Evolutionary conservation across 2,888 invertebrate species (phyloP).

Genomic region (Stenoptilia bipunctidactyla): DNA sequence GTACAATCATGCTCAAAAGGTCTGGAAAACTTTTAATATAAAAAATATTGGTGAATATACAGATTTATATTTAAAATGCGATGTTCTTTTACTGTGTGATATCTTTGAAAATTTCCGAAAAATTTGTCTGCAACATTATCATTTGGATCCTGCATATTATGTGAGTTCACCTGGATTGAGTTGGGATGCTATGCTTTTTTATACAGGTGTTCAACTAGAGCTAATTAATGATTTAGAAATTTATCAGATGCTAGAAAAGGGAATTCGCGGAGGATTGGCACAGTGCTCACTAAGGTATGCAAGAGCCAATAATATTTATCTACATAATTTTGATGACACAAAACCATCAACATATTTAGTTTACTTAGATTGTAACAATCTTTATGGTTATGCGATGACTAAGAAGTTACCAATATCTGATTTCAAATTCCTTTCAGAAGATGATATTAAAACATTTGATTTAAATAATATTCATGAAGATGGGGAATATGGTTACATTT

Average conservation of each 20-base stretch:
- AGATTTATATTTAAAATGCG: neutral
- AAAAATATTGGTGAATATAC: conserved; percentile 9
- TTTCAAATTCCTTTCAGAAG: conserved; percentile 8
- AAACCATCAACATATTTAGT: conserved; percentile 15
- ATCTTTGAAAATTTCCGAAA: too few species aligned
- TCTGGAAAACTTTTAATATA: conserved; percentile 10
- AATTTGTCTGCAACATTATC: too few species aligned
- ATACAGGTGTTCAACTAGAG: conserved; percentile 2
- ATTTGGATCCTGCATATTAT: too few species aligned
- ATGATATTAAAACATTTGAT: conserved; percentile 10
- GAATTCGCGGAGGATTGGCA: conserved; percentile 4
- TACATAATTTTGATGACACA: conserved; percentile 2
- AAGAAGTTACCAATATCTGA: conserved; percentile 14
- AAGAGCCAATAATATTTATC: conserved; percentile 4
- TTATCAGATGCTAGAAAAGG: conserved; percentile 1
- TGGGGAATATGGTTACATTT: conserved; percentile 3
- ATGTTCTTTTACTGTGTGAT: too few species aligned
- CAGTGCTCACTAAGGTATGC: neutral
- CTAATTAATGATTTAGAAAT: neutral
- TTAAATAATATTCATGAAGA: conserved; percentile 10
- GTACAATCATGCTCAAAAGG: conserved; percentile 8
- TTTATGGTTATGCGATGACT: conserved; percentile 24
- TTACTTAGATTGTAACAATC: conserved; percentile 24
- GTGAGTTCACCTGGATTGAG: too few species aligned
- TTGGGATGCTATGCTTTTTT: neutral